Base-by-base conservation (phyloP, 1,140 invertebrate species). In the Glossosoma conforme region DNA sequence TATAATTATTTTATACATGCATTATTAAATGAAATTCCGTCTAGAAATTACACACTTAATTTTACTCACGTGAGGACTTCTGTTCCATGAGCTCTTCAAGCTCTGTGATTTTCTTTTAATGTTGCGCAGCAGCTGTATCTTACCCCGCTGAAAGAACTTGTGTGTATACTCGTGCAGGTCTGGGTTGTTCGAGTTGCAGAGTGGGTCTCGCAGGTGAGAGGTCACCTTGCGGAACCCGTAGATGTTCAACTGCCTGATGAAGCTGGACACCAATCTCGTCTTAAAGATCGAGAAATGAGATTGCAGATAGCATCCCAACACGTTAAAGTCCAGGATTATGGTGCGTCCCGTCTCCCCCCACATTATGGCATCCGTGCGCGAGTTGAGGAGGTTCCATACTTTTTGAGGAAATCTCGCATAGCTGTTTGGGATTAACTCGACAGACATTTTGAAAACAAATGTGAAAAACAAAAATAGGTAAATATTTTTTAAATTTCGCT, bases 211-310 rank as follows among this genome's bases (percentile, higher is more conserved):
- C 41, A 73, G 70, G 55, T 79, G 77, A 1, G 75, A 77, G 6
- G 77, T 78, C 13, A 81, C 75, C 67, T 81, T 81, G 11, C 78
- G 72, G 61, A 81, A 81, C 1, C 79, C 79, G 51, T 81, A 81
- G 10, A 81, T 67, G 61, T 81, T 81, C 13, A 81, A 60, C 47
- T 81, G 79, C 19, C 79, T 67, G 11, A 81, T 76, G 59, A 81
- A 81, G 59, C 78, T 80, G 11, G 78, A 77, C 11, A 81, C 78
- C 54, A 79, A 79, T 24, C 65, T 77, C 2, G 79, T 81, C 59
- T 81, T 81, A 59, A 81, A 81, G 53, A 80, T 69, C 8, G 76
- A 77, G 37, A 73, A 67, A 36, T 67, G 65, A 41, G 68, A 66
- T 51, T 69, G 67, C 9, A 81, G 62, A 60, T 78, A 81, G 46